Evolutionary conservation across 2,797 vertebrate species (phyloP), one percentile per base, ranked within the genome.

Genomic region (Tarsius wallacei): DNA sequence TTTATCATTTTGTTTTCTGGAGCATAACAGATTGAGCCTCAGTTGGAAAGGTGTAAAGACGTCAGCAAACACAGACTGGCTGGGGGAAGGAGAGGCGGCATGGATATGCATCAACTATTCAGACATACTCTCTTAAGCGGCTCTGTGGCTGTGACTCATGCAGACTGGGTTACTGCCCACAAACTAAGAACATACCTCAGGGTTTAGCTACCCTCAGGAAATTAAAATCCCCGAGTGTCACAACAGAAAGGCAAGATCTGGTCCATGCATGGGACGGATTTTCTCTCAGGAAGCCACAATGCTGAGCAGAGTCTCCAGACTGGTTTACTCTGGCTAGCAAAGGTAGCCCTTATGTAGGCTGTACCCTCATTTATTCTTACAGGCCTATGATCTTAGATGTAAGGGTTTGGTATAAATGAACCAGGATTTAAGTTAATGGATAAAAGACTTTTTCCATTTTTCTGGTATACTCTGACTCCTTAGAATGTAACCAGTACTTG

Each of bases 111-210:
- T 0, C n/a, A 5, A 3, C 51, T 12, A 14, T 5, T 24, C 57
- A 49, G 47, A 78, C 8, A 1, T 6, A 28, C 33, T 74, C 76
- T 74, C 73, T 36, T 3, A 1, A 81, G 77, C 7, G 26, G 36
- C 73, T 9, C 21, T 73, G 51, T 33, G 12, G 12, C 66, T 61
- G 68, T 81, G 78, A 89, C 68, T 81, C 36, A 87, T 9, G 24
- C 49, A 74, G 49, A 31, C 49, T 89, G 63, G 42, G 77, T 76
- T 78, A 88, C n/a, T 81, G 71, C 71, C 81, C 76, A 1, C 53
- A 90, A 93, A 96, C 64, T 85, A 53, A 93, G 64, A 93, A 95
- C 47, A 83, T 66, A 61, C 31, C 49, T 87, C 68, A 47, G 85
- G 74, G 19, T 66, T 94, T 21, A 82, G 12, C 49, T 19, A 95